Conservation (phyloP, 2,888 invertebrate species). For the Drosophila tripunctata region DNA sequence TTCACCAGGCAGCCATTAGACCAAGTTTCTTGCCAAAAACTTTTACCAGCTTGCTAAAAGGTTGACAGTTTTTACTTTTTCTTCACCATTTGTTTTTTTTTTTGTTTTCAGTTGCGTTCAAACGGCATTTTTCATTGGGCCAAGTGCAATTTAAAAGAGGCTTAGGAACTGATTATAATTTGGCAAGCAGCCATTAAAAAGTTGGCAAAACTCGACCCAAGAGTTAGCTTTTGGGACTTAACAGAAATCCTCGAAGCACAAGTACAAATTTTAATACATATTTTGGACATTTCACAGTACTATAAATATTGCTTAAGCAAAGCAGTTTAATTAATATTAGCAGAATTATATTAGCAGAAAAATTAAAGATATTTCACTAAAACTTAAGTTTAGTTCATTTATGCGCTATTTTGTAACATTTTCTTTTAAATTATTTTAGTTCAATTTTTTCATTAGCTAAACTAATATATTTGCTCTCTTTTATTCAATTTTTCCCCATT, state of each 20-base stretch:
- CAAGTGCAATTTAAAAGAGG: conserved; percentile 26
- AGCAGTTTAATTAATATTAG: too few species aligned
- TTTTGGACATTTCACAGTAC: background rate
- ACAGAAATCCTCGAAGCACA: background rate
- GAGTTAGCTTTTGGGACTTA: background rate
- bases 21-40: conserved; percentile 33
- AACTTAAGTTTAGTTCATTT: too few species aligned
- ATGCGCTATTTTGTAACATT: too few species aligned
- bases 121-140: conserved; percentile 35
- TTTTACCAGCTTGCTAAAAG: conserved; percentile 40
- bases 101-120: conserved; percentile 10
- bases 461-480: too few species aligned
- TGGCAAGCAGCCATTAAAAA: conserved; percentile 40
- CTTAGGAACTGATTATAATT: conserved; percentile 40
- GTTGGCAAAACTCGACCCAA: conserved; percentile 2
- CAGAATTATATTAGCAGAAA: too few species aligned
- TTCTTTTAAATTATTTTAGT: too few species aligned
- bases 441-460: too few species aligned
- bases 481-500: background rate
- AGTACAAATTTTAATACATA: background rate
- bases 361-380: too few species aligned
- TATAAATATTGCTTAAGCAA: too few species aligned
- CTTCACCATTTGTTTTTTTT: background rate
- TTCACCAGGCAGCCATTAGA: conserved; percentile 10
- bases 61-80: conserved; percentile 5